Evolutionary conservation across 2,113 vertebrate genomes (phyloP).

Genomic region (Chaetops frenatus): DNA sequence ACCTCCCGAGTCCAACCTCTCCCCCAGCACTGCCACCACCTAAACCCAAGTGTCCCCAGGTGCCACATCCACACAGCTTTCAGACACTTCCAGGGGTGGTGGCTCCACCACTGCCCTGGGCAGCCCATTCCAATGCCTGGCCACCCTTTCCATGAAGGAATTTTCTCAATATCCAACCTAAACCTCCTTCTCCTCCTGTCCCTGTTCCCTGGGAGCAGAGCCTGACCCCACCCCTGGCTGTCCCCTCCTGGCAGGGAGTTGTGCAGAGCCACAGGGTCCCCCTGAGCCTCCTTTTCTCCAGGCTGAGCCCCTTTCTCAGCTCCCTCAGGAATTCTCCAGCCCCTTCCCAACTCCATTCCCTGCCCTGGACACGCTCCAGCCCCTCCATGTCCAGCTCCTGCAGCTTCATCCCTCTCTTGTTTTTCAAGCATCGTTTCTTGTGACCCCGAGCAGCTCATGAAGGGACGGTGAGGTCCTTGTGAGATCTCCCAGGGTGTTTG

Average conservation of each 20-base stretch:
- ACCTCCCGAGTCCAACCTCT: neutral
- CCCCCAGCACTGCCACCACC: neutral
- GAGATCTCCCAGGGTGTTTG: too few species aligned
- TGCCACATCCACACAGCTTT: neutral
- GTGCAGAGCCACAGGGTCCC: neutral
- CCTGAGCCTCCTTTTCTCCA: neutral
- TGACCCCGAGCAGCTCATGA: accelerated
- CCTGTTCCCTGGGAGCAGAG: neutral
- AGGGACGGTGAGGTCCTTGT: accelerated
- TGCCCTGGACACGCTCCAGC: neutral
- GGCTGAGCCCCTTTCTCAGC: neutral
- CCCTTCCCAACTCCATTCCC: neutral
- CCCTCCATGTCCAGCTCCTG: neutral
- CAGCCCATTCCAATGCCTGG: neutral
- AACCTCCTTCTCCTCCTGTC: neutral
- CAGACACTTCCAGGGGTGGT: too few species aligned
- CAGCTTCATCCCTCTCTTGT: neutral
- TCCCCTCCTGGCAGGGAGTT: neutral
- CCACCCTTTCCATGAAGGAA: neutral
- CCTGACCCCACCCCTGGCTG: accelerated
- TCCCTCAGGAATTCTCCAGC: neutral
- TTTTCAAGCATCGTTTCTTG: neutral
- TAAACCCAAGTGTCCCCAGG: accelerated
- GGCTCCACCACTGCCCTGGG: neutral
- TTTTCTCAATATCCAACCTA: too few species aligned